Evolutionary conservation across 2,113 vertebrate genomes (phyloP).

Genomic region (Spilogale gracilis): DNA sequence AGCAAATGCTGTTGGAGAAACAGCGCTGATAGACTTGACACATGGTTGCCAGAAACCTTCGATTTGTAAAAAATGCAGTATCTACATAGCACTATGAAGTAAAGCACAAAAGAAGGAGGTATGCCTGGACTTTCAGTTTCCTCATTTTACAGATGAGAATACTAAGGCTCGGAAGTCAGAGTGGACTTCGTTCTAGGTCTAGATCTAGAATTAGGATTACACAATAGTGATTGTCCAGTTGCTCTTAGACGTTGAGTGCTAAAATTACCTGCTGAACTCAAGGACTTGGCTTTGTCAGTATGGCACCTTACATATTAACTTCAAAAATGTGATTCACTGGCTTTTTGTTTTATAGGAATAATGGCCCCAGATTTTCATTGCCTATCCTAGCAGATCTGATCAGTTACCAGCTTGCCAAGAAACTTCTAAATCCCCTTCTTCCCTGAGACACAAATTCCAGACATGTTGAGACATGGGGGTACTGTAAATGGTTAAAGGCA

Average conservation of each 20-base stretch:
- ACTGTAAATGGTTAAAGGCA: not conserved
- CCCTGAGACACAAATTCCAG: not conserved
- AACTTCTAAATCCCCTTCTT: slow-evolving; percentile 11
- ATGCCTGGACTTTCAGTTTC: not conserved
- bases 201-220: slow-evolving; percentile 28
- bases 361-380: slow-evolving; percentile 23
- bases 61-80: not conserved
- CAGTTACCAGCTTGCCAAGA: not conserved
- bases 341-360: not conserved
- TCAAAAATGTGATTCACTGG: slow-evolving; percentile 29
- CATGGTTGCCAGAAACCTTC: not conserved
- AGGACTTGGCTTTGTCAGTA: not conserved
- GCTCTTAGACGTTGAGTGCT: not conserved
- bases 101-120: not conserved
- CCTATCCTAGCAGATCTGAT: not conserved
- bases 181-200: slow-evolving; percentile 12
- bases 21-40: not conserved
- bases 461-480: not conserved
- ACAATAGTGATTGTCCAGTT: not conserved
- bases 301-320: not conserved
- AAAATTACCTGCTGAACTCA: not conserved
- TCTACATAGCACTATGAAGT: not conserved
- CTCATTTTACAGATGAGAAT: not conserved
- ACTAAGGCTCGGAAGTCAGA: slow-evolving; percentile 8
- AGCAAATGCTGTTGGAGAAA: not conserved